Evolutionary conservation across 2,797 vertebrate genomes (phyloP).

Genomic region (Myoxocephalus aenaeus): DNA sequence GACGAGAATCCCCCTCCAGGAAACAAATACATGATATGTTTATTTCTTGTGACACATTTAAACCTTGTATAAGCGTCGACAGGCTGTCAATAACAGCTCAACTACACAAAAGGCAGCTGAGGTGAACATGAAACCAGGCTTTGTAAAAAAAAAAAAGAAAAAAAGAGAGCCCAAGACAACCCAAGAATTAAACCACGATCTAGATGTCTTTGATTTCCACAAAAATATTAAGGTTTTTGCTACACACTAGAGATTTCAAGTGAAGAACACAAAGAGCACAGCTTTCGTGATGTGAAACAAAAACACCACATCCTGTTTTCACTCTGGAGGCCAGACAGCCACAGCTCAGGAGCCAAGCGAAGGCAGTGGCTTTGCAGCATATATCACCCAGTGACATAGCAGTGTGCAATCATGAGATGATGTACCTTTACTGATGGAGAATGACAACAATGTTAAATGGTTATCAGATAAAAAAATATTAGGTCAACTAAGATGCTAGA

Average conservation of each 20-base stretch:
- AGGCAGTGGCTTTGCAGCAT: not conserved
- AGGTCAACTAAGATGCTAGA: not conserved
- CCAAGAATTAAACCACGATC: not conserved
- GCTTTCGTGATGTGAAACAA: slow-evolving; percentile 12
- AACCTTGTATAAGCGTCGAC: not conserved
- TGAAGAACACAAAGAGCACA: not conserved
- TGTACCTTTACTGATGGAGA: not conserved
- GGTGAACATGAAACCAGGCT: not conserved
- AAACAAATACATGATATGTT: not conserved
- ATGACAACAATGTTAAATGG: not conserved
- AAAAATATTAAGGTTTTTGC: not conserved
- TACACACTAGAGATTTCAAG: not conserved
- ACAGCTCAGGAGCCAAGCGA: not conserved
- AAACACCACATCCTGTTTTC: slow-evolving; percentile 78
- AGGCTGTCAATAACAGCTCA: too few species aligned
- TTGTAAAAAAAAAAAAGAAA: too few species aligned
- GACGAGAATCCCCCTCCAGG: not conserved
- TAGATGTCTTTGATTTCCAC: not conserved
- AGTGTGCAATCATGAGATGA: not conserved
- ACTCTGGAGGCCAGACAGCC: not conserved
- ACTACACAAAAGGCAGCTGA: not conserved
- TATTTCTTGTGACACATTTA: slow-evolving; percentile 1
- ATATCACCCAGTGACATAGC: not conserved
- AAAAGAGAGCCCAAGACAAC: not conserved
- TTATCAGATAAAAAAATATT: not conserved